Evolutionary conservation across 2,888 invertebrate species (phyloP), one percentile per base, ranked within the genome.

Genomic region (Lacanobia wlatinum): DNA sequence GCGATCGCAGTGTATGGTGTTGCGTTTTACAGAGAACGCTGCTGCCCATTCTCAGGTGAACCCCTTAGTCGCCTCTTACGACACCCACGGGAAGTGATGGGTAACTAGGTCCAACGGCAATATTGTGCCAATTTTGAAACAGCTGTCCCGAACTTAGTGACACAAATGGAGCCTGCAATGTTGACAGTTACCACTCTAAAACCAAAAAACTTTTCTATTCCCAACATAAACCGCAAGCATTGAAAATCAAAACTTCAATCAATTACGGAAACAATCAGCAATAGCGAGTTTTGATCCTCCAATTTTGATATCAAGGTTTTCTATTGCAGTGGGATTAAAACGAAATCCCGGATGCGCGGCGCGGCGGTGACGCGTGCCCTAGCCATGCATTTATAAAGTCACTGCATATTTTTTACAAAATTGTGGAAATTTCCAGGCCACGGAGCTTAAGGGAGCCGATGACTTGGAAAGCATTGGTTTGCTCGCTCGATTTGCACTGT

Each of bases 381-480:
- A 69, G 74, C 80, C 73, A 84, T 87, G 88, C 88, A 88, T 88
- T 90, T 86, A 87, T 90, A 86, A 89, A 89, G 78, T 81, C 78
- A 77, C 73, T 84, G 86, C 88, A 87, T 85, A 85, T 88, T 89
- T 89, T 93, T 90, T 89, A 87, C 82, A 89, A 92, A 92, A 92
- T 91, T 91, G 92, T 92, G 89, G 87, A 89, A 92, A 89, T 94
- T 95, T 95, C 94, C 95, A 91, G 90, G 92, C 93, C 93, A 92
- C 86, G 85, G 91, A 88, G 92, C 92, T 90, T 92, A 90, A 92
- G 89, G 88, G 92, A 92, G 68, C 84, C 93, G 94, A 92, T 95
- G 94, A 94, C 93, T 93, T 93, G 96, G 96, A 96, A 96, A 94
- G 90, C 92, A 94, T 94, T 90, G 94, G 94, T 91, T 89, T 91